phyloP scores from a whole-genome alignment of 2,888 invertebrate genomes.

The Campaea margaritaria region DNA sequence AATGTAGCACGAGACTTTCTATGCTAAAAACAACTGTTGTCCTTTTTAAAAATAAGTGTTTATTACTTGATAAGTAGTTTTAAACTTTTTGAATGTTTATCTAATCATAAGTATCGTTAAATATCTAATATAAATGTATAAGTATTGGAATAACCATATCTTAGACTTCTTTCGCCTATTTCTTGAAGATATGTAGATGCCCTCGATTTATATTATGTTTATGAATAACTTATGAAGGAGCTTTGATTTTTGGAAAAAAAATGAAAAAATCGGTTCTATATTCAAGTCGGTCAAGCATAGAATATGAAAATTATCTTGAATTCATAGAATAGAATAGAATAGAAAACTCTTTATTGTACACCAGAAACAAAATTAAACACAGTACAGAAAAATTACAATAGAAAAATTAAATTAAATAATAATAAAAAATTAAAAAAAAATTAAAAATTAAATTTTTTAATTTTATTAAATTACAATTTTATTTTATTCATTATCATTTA shows the following conservation, averaged over 20 bases:
- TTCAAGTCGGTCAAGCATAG: too few relatives aligned
- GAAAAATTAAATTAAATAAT: too few relatives aligned
- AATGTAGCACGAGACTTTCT: not conserved
- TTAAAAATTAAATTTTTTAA: too few relatives aligned
- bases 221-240: not conserved
- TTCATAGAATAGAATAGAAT: too few relatives aligned
- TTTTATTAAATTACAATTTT: too few relatives aligned
- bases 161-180: constrained; percentile 6
- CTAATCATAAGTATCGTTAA: constrained; percentile 24
- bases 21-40: constrained; percentile 2
- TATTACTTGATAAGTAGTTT: constrained; percentile 42
- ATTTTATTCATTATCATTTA: too few relatives aligned
- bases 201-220: not conserved
- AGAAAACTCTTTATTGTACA: too few relatives aligned
- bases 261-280: too few relatives aligned
- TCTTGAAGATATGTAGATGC: not conserved
- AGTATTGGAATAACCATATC: constrained; percentile 32
- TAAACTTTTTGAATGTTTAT: constrained; percentile 45
- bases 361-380: too few relatives aligned
- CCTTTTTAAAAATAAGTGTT: constrained; percentile 35
- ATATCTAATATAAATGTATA: not conserved
- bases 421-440: too few relatives aligned
- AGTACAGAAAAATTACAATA: too few relatives aligned
- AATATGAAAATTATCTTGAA: too few relatives aligned
- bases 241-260: not conserved